Conservation (phyloP, 2,113 vertebrate species). For the Tragelaphus scriptus region DNA sequence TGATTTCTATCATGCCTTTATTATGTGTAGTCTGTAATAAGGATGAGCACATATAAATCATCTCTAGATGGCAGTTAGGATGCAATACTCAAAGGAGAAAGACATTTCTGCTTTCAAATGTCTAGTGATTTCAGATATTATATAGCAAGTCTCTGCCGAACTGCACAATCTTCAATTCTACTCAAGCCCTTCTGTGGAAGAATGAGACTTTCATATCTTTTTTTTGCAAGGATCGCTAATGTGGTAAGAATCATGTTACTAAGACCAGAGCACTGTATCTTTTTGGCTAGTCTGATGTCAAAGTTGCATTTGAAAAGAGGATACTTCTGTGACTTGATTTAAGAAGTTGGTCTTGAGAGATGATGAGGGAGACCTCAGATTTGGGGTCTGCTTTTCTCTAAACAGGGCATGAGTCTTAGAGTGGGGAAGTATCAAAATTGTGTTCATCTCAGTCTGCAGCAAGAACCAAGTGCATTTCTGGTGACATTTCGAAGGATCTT, state of each 20-base stretch:
- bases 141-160: slow-evolving; percentile 72
- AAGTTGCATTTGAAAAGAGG: slow-evolving; percentile 71
- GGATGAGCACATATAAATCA: slow-evolving; percentile 84
- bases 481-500: background rate
- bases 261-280: slow-evolving; percentile 38
- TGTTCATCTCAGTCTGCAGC: background rate
- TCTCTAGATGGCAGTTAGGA: slow-evolving; percentile 81
- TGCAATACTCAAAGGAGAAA: slow-evolving; percentile 83
- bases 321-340: slow-evolving; percentile 63
- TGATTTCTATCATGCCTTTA: slow-evolving; percentile 86
- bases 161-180: slow-evolving; percentile 74
- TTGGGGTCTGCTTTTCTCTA: background rate
- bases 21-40: slow-evolving; percentile 86
- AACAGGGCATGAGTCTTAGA: background rate
- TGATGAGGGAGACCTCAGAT: background rate
- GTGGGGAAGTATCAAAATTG: background rate
- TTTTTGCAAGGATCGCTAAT: slow-evolving; percentile 65
- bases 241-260: slow-evolving; percentile 66
- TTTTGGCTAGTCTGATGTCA: slow-evolving; percentile 53
- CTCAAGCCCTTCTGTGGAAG: slow-evolving; percentile 67
- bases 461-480: background rate
- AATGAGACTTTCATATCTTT: slow-evolving; percentile 76
- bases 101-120: slow-evolving; percentile 81
- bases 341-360: slow-evolving; percentile 55
- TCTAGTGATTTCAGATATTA: slow-evolving; percentile 81